phyloP scores from a whole-genome alignment of 2,888 invertebrate genomes.

The Aphrophora alni region DNA sequence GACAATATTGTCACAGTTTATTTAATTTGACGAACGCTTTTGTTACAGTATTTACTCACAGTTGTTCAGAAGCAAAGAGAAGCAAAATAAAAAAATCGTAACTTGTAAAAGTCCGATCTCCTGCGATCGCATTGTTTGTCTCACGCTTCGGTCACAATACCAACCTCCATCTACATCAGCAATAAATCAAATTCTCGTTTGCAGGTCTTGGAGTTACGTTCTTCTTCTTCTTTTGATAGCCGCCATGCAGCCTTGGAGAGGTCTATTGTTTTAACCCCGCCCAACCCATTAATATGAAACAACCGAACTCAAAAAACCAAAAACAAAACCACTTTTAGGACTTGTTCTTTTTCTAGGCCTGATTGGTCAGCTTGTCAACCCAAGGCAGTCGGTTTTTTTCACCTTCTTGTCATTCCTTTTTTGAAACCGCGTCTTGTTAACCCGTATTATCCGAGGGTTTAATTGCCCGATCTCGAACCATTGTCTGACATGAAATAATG shows the following conservation, averaged over 20 bases:
- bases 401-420: background rate
- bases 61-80: no score
- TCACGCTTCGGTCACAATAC: slow-evolving; percentile 19
- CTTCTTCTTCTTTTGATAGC: background rate
- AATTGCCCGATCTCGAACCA: slow-evolving; percentile 19
- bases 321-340: no score
- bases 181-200: slow-evolving; percentile 38
- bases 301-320: background rate
- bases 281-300: slow-evolving; percentile 3
- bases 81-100: no score
- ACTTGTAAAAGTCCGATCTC: no score
- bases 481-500: no score
- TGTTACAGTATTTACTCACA: no score
- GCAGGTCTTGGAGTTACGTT: background rate
- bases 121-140: no score
- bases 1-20: no score
- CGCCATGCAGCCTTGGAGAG: background rate
- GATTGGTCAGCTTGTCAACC: slow-evolving; percentile 6
- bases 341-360: background rate
- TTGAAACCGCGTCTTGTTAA: background rate
- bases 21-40: no score
- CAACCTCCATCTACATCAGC: slow-evolving; percentile 21
- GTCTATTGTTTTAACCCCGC: slow-evolving; percentile 6
- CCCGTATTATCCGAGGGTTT: background rate
- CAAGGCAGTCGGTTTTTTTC: background rate